Evolutionary conservation across 1,140 invertebrate species (phyloP).

Genomic region (Neelides sp.): DNA sequence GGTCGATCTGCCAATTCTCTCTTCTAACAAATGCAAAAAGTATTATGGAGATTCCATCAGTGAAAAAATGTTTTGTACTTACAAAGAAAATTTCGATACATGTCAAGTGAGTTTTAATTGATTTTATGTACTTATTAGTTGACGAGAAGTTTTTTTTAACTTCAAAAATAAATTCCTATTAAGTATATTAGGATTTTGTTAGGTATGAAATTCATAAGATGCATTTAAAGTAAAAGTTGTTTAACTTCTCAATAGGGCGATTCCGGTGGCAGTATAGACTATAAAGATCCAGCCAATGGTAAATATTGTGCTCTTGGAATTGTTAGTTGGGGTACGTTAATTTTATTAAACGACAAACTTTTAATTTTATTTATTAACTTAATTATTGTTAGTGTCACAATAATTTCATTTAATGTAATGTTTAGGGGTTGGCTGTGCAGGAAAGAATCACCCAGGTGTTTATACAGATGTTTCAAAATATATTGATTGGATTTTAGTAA

Average conservation of each 20-base stretch:
- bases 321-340: too few species aligned
- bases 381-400: not conserved
- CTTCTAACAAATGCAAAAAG: constrained; percentile 38
- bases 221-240: not conserved
- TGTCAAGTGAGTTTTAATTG: constrained; percentile 13
- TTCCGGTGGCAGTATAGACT: constrained; percentile 53
- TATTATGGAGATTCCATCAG: constrained; percentile 34
- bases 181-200: constrained; percentile 2
- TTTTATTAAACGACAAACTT: not conserved
- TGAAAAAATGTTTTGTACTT: constrained; percentile 52
- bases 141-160: not conserved
- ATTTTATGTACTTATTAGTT: not conserved
- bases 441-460: constrained; percentile 15
- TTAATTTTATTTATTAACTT: not conserved
- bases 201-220: not conserved
- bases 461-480: constrained; percentile 16
- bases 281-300: constrained; percentile 38
- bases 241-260: constrained; percentile 42
- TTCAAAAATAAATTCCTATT: not conserved
- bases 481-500: constrained; percentile 12
- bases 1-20: constrained; percentile 45
- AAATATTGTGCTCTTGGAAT: constrained; percentile 42
- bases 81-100: constrained; percentile 32
- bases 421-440: constrained; percentile 36
- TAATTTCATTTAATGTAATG: constrained; percentile 31